Evolutionary conservation across 2,113 vertebrate genomes (phyloP).

Genomic region (Engystomops pustulosus): DNA sequence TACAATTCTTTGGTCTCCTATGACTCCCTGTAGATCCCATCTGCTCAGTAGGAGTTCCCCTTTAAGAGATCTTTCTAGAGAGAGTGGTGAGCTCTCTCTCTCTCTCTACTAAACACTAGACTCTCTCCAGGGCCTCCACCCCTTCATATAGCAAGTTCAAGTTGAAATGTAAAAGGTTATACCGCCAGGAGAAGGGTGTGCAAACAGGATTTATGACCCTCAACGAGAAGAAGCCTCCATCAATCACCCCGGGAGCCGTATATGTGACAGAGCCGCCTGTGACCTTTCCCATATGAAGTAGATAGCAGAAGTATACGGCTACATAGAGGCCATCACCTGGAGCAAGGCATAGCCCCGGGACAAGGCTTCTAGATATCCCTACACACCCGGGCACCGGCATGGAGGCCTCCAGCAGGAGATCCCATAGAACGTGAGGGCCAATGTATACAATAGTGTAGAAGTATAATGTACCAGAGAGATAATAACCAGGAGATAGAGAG

Average conservation of each 20-base stretch:
- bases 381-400: no score
- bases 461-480: no score
- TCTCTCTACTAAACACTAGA: neutral
- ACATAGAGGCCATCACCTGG: neutral
- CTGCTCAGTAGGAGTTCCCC: neutral
- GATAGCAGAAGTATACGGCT: neutral
- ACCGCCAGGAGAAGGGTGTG: neutral
- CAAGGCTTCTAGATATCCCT: no score
- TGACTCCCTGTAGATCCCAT: neutral
- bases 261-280: slow-evolving; percentile 17
- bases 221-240: neutral
- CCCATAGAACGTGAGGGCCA: no score
- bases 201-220: slow-evolving; percentile 28
- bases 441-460: no score
- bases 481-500: no score
- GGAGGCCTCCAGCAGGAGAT: no score
- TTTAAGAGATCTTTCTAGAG: neutral
- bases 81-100: neutral
- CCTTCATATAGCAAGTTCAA: slow-evolving; percentile 13
- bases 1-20: neutral
- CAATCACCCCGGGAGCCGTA: neutral
- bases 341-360: neutral
- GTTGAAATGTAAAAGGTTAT: neutral
- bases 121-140: neutral
- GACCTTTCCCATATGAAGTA: neutral